Conservation (phyloP, 2,888 invertebrate species). For the Lasioglossum calceatum region DNA sequence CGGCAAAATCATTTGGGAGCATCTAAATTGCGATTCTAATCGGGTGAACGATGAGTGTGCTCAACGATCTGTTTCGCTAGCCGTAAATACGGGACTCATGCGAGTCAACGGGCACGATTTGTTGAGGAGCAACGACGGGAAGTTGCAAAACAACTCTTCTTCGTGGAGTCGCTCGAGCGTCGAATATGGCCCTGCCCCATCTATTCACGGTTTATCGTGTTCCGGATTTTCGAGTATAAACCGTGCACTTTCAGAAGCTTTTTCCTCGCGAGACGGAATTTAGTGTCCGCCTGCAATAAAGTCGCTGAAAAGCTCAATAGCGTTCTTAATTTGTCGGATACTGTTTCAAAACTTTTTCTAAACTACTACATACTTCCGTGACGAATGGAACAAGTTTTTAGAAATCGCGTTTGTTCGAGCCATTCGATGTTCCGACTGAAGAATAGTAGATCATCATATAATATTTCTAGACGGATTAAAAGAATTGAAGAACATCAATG, state of each 20-base stretch:
- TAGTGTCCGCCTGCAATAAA: neutral
- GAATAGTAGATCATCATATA: too few relatives aligned
- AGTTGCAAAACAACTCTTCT: slow-evolving; percentile 39
- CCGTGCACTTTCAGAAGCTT: neutral
- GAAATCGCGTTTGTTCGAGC: neutral
- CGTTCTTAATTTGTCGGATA: neutral
- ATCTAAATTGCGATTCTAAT: slow-evolving; percentile 72
- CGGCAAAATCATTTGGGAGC: slow-evolving; percentile 64
- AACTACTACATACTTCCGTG: neutral
- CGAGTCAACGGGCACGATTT: slow-evolving; percentile 56
- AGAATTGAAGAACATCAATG: too few relatives aligned
- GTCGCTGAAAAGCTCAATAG: neutral
- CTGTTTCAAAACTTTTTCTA: neutral
- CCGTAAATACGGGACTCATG: slow-evolving; percentile 60
- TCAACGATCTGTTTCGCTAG: slow-evolving; percentile 62
- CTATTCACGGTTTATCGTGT: slow-evolving; percentile 10
- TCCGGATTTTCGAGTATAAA: slow-evolving; percentile 20
- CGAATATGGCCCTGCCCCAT: neutral
- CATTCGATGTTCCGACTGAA: too few relatives aligned
- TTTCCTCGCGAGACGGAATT: neutral
- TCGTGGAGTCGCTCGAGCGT: slow-evolving; percentile 29
- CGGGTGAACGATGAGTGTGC: slow-evolving; percentile 43
- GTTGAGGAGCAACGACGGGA: slow-evolving; percentile 37
- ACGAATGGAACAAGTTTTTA: neutral
- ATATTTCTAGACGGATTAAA: too few relatives aligned